Base-by-base conservation (phyloP, 1,140 invertebrate genomes). In the Amyelois transitella region DNA sequence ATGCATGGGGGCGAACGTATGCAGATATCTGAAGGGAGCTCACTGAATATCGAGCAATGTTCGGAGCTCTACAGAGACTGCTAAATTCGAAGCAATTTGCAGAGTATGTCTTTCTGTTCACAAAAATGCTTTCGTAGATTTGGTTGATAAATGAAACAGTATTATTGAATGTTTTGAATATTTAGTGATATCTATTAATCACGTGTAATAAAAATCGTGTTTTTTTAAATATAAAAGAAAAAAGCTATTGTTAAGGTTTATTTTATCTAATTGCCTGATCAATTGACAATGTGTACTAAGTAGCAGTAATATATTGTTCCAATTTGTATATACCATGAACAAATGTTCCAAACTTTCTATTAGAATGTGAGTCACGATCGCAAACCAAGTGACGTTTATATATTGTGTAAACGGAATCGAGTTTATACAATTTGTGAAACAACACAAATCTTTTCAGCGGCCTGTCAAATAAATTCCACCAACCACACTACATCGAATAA, bases 1-100 rank as follows among this genome's bases (percentile, higher is more conserved):
- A 86, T 79, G 77, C 72, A 76, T 75, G 69, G 58, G 71, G 55
- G 62, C 68, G 66, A 69, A 70, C 66, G 63, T 58, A 76, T 68
- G 70, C 69, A 74, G 69, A 77, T 78, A 68, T 64, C 63, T 51
- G 53, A 22, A 58, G 54, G 43, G 28, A 62, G 53, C 28, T 28
- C 18, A 48, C 14, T 20, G 18, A 48, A 48, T 20, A 20, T 48
- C 45, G 18, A 48, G 38, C 53, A 25, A 50, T 53, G 22, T 17
- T 3, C 32, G 8, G 32, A 38, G 32, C 32, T 14, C 32, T 5
- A 14, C 2, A 38, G 32, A 38, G 3, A 24, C 32, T 38, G 12
- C 32, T 38, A 38, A 38, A 38, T 38, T 38, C 12, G 32, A 4
- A 38, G 17, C 32, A 38, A 38, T 38, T 38, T 38, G 32, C 32